Evolutionary conservation across 1,140 invertebrate genomes (phyloP).

Genomic region (Panulirus ornatus): DNA sequence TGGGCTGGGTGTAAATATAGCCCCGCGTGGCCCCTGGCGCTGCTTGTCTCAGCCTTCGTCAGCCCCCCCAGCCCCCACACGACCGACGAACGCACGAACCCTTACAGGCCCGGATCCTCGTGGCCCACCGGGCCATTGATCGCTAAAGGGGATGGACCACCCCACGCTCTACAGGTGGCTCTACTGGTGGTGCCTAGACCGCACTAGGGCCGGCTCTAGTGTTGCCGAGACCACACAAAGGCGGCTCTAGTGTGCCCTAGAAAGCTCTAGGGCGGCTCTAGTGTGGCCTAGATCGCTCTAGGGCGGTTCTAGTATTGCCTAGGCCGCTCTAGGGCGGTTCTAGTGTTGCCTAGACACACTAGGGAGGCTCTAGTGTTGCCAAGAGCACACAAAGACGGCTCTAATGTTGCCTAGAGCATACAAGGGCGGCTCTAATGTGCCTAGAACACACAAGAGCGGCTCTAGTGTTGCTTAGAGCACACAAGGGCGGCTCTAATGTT

Average conservation of each 20-base stretch:
- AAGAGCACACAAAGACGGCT: too few species aligned
- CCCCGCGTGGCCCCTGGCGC: background rate
- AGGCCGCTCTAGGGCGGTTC: background rate
- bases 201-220: background rate
- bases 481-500: too few species aligned
- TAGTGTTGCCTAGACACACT: background rate
- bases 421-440: too few species aligned
- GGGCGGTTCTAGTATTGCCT: background rate
- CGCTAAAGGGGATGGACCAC: conserved; percentile 5
- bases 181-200: background rate
- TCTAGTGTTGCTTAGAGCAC: too few species aligned
- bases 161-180: conserved; percentile 3
- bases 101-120: background rate
- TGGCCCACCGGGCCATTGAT: conserved; percentile 2
- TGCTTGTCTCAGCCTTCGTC: background rate
- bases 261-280: too few species aligned
- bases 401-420: too few species aligned
- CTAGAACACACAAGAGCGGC: too few species aligned
- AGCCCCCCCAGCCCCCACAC: background rate
- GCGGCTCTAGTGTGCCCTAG: too few species aligned
- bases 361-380: too few species aligned
- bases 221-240: background rate
- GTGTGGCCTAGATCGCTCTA: too few species aligned
- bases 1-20: background rate
- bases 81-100: background rate